These are phyloP conservation scores for Trinorchestia longiramus DNA, from an alignment of 1,140 invertebrate species.

Conservation along the genomic window DNA sequence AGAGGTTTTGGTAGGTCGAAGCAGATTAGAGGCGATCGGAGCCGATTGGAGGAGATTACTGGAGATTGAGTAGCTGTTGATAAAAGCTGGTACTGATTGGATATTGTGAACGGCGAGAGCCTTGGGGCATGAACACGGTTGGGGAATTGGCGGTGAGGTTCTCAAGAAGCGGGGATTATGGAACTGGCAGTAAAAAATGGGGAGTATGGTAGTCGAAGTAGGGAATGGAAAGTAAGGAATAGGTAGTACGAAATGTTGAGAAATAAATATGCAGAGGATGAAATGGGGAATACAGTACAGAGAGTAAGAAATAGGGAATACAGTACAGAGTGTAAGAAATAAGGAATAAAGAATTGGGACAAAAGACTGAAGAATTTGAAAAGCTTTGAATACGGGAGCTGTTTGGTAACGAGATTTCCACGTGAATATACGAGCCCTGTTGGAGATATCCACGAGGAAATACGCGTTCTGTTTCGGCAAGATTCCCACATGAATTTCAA, in stretches of 20 bases:
- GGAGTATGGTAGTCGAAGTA: neutral
- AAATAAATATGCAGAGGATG: too few relatives aligned
- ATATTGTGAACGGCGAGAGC: neutral
- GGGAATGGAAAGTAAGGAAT: neutral
- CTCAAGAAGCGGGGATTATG: neutral
- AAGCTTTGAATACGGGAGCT: too few relatives aligned
- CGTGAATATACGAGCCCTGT: too few relatives aligned
- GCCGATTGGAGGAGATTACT: conserved; percentile 45
- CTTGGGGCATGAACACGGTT: neutral
- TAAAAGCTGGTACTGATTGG: conserved; percentile 8
- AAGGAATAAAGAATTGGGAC: neutral
- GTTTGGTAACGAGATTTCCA: too few relatives aligned
- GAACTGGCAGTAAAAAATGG: neutral
- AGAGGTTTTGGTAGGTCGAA: conserved; percentile 47
- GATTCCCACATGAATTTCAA: too few relatives aligned
- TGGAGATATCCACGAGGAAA: too few relatives aligned
- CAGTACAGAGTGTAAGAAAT: neutral
- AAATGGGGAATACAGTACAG: too few relatives aligned
- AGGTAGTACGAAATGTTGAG: too few relatives aligned
- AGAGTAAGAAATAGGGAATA: neutral
- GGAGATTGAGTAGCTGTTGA: conserved; percentile 50
- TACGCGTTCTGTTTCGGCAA: too few relatives aligned
- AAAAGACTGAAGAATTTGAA: neutral
- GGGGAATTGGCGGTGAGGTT: neutral
- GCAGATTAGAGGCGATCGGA: conserved; percentile 49